These are phyloP conservation scores for Echeneis naucrates DNA, from an alignment of 2,797 vertebrate species.

Conservation along the genomic window DNA sequence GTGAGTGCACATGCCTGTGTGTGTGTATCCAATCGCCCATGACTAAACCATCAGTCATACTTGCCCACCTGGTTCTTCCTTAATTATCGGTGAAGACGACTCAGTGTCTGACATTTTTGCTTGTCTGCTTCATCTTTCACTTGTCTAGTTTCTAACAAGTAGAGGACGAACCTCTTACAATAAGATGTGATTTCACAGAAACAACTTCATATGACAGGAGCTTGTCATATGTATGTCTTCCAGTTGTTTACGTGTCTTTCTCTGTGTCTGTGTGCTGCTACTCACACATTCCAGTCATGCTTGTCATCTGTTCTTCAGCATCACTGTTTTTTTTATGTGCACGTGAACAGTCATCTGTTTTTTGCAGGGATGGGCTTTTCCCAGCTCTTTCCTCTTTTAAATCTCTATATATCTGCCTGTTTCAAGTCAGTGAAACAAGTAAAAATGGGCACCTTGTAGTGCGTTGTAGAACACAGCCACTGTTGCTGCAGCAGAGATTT, in stretches of 20 bases:
- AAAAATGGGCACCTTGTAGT: constrained; percentile 1
- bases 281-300: constrained; percentile 3
- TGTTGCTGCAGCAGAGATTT: constrained; percentile 20
- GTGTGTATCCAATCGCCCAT: constrained; percentile 22
- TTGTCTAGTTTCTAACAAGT: constrained; percentile 30
- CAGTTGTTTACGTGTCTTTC: neutral
- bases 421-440: constrained; percentile 3
- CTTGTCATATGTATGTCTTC: neutral
- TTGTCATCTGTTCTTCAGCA: constrained; percentile 28
- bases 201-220: neutral
- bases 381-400: constrained; percentile 11
- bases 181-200: neutral
- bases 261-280: neutral
- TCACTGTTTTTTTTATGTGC: neutral
- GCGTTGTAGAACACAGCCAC: neutral
- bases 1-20: neutral
- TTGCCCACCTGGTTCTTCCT: constrained; percentile 51
- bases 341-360: constrained; percentile 12
- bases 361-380: constrained; percentile 26
- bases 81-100: constrained; percentile 62
- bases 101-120: constrained; percentile 51
- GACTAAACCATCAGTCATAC: constrained; percentile 62
- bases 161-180: constrained; percentile 4
- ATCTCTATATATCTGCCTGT: constrained; percentile 1
- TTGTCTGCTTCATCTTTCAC: constrained; percentile 35